Base-by-base conservation (phyloP, 2,888 invertebrate genomes). In the Cancer borealis region DNA sequence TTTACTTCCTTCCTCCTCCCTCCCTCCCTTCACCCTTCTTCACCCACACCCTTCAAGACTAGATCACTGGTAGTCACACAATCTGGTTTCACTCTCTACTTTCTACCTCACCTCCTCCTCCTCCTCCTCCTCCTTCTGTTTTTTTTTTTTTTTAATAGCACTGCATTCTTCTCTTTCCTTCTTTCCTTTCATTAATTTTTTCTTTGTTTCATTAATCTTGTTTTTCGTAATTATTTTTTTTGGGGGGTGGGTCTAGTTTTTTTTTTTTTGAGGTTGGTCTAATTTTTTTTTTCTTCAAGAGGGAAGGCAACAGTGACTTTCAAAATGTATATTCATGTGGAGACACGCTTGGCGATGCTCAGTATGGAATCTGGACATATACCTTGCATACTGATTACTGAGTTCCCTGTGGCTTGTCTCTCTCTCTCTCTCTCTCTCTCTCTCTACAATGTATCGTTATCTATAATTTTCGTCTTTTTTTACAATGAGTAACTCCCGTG, bases 321-420 rank as follows among this genome's bases (percentile, higher is more conserved):
- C 8, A 88, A 73, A 54, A 54, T 54, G 54, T 21, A 73, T 73
- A 73, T 73, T 73, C 73, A 73, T 73, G n/a, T 1, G n/a, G 73
- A 73, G n/a, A 73, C 73, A 73, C 73, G n/a, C 73, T 4, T 8
- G n/a, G 26, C 21, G 73, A 73, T 73, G 73, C 73, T 73, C 73
- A 73, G 73, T 73, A 73, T 73, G 8, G 73, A 73, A 73, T 73
- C 8, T 73, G 26, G 5, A 73, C 26, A n/a, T 73, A 73, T 26
- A 26, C 73, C 73, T 73, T 26, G 73, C 21, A 73, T 88, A 45
- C 47, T 47, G 17, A 45, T 88, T 45, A 45, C 87, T 39, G 26
- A 26, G 12, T 8, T 84, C 92, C 88, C 88, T 88, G 60, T 12
- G 10, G 73, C 94, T 88, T 89, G 26, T 39, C 93, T 87, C 21